Percentiles rank a stretch among this genome's conserved stretches.
phyloP scores from a whole-genome alignment of 1,140 invertebrate species.

The Pemphigus obesinymphae region DNA sequence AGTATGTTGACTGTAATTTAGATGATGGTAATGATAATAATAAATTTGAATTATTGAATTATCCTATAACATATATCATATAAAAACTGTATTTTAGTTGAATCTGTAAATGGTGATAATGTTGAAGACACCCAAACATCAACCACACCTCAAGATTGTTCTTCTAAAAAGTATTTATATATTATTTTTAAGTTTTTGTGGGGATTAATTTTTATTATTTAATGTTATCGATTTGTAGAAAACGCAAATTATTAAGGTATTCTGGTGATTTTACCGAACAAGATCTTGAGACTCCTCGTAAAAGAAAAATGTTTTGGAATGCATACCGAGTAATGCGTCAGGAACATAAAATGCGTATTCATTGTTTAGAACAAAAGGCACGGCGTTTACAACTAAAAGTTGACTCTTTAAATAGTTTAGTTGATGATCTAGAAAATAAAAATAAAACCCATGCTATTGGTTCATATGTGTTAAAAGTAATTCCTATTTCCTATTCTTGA shows the following conservation, averaged over 20 bases:
- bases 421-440: no score
- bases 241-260: not conserved
- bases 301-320: not conserved
- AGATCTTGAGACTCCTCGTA: not conserved
- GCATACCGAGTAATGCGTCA: not conserved
- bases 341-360: not conserved
- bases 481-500: no score
- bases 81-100: not conserved
- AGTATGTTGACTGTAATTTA: not conserved
- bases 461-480: no score
- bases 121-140: not conserved
- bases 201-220: not conserved
- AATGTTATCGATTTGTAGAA: not conserved
- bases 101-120: not conserved
- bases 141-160: not conserved
- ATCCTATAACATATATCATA: no score
- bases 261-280: not conserved
- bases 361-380: not conserved
- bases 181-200: not conserved
- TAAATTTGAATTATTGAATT: no score
- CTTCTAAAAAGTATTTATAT: not conserved
- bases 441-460: no score
- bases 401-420: not conserved
- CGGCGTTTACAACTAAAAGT: not conserved
- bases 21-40: no score